These are phyloP conservation scores for Zaprionus nigranus DNA, from an alignment of 1,140 invertebrate species.

Conservation along the genomic window DNA sequence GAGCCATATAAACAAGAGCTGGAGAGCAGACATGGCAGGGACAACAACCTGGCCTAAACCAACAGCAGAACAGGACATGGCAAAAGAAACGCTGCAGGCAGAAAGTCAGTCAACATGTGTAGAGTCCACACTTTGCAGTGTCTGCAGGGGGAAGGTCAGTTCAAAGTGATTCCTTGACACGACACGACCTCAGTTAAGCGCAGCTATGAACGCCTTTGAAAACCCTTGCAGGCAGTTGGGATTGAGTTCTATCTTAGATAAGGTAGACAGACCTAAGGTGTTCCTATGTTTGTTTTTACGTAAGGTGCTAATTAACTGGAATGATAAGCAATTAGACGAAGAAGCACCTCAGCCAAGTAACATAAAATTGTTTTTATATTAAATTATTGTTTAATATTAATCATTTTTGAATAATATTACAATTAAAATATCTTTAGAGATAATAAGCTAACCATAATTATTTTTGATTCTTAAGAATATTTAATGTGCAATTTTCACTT, in stretches of 20 bases:
- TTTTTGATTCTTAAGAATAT: not conserved
- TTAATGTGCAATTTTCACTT: not conserved
- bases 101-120: conserved; percentile 17
- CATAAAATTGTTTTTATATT: no score
- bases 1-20: not conserved
- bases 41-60: conserved; percentile 25
- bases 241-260: not conserved
- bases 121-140: not conserved
- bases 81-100: conserved; percentile 10
- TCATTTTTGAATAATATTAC: no score
- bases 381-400: no score
- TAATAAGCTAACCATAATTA: no score
- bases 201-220: not conserved
- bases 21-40: not conserved
- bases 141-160: not conserved
- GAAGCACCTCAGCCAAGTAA: not conserved
- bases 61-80: conserved; percentile 16
- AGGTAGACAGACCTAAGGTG: not conserved
- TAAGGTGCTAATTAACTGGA: not conserved
- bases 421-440: no score
- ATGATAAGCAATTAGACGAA: no score
- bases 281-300: not conserved
- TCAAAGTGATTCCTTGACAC: conserved; percentile 24
- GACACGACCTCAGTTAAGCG: not conserved
- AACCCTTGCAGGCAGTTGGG: not conserved